Evolutionary conservation across 2,797 vertebrate species (phyloP).

Genomic region (Leptoclinus maculatus): DNA sequence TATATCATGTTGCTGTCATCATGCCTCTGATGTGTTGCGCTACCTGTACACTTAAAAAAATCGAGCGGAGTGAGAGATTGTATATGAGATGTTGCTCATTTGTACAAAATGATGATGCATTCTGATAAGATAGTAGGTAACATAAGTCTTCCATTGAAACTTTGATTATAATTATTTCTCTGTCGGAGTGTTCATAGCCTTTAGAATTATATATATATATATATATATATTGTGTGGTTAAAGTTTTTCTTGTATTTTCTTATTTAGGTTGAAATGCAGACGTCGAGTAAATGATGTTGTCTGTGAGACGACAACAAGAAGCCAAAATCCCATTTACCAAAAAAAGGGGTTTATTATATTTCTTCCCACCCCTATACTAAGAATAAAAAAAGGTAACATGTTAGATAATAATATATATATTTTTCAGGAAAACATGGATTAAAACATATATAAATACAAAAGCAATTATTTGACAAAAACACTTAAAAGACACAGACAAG

Average conservation of each 20-base stretch:
- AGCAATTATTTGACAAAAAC: slow-evolving; percentile 65
- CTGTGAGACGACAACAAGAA: slow-evolving; percentile 30
- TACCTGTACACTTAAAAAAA: background rate
- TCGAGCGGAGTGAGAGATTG: background rate
- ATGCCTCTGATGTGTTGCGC: background rate
- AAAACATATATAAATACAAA: slow-evolving; percentile 83
- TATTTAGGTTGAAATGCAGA: background rate
- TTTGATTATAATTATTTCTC: background rate
- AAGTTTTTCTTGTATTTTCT: background rate
- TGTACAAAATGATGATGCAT: background rate
- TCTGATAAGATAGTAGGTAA: background rate
- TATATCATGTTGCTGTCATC: background rate
- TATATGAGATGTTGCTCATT: background rate
- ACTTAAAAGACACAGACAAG: slow-evolving; percentile 58
- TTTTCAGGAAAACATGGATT: slow-evolving; percentile 78
- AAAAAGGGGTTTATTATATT: slow-evolving; percentile 82
- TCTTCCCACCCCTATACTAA: slow-evolving; percentile 68
- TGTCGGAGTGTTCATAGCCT: too few species aligned
- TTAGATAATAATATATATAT: slow-evolving; percentile 77
- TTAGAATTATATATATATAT: too few species aligned
- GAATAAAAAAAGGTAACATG: slow-evolving; percentile 74
- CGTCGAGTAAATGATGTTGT: background rate
- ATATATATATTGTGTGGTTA: background rate
- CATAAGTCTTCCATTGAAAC: background rate
- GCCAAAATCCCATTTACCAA: slow-evolving; percentile 59